Evolutionary conservation across 2,797 vertebrate species (phyloP), one percentile per base, ranked within the genome.

Genomic region (Sebastes baramenuke): DNA sequence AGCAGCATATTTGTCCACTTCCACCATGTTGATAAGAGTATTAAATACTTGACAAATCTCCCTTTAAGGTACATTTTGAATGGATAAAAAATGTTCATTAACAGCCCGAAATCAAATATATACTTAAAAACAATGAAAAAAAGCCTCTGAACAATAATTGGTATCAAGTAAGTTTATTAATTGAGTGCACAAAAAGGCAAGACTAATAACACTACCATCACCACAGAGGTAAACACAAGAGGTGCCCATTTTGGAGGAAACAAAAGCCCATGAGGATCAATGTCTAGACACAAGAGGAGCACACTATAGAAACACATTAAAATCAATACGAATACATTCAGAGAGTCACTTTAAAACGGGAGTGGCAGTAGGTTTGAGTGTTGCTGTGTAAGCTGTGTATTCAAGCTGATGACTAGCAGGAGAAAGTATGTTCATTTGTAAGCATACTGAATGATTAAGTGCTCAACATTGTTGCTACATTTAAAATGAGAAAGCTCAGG

Each of bases 131-230:
- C 60, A 68, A 46, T 38, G 6, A 77, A 18, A 60, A 72, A 67
- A 46, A 65, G 8, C 32, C 8, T 11, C 14, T 59, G 8, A 54
- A 61, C 73, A 72, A 52, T 32, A 38, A n/a, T 10, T 82, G 68
- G 59, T 88, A 87, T 87, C 72, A 88, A 91, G 84, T 87, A 79
- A 82, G 64, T 93, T 94, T 94, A 94, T 92, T 94, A 59, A 89
- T 85, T 88, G 34, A 89, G 83, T 89, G 87, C 94, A 94, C 93
- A 94, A 92, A 94, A 94, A 93, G 80, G 88, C 78, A 75, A 89
- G 84, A 95, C 89, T 88, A 95, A 82, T 69, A 92, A 81, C 85
- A 92, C 88, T 87, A 93, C 84, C 52, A 88, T 80, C 6, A 52
- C 66, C 85, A 92, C 90, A 88, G 87, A 88, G 82, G 75, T 84